Evolutionary conservation across 64 coral and sea anemone species (phyloP).

Genomic region (Anthopleura sola): DNA sequence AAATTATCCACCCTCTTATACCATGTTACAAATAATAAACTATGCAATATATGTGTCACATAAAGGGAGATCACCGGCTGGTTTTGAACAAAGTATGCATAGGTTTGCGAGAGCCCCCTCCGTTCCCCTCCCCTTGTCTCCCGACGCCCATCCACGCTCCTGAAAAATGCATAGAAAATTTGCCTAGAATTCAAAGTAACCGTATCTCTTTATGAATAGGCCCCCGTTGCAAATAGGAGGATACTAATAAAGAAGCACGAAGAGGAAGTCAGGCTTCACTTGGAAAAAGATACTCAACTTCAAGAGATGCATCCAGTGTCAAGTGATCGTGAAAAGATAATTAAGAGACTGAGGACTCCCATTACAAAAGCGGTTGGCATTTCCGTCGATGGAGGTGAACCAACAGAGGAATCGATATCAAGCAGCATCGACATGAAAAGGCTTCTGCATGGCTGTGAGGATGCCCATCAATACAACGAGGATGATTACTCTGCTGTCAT

Average conservation of each 20-base stretch:
- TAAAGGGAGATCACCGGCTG: no score
- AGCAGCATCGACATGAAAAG: neutral
- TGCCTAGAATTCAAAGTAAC: no score
- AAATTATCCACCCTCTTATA: no score
- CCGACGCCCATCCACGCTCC: no score
- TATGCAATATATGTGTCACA: no score
- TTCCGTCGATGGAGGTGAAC: neutral
- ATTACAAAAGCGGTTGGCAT: neutral
- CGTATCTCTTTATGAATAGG: neutral
- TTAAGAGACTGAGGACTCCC: neutral
- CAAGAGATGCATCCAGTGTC: neutral
- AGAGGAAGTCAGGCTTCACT: neutral
- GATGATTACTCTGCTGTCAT: neutral
- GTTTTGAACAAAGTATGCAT: no score
- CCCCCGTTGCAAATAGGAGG: neutral
- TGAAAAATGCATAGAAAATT: no score
- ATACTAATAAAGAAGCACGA: neutral
- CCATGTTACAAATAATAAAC: no score
- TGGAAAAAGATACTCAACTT: neutral
- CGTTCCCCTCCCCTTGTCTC: no score
- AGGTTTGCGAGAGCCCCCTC: no score
- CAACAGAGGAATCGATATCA: neutral
- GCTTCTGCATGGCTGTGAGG: neutral
- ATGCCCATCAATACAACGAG: neutral
- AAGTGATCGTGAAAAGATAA: neutral